Conservation (phyloP, 2,113 vertebrate species). For the Saccopteryx leptura region DNA sequence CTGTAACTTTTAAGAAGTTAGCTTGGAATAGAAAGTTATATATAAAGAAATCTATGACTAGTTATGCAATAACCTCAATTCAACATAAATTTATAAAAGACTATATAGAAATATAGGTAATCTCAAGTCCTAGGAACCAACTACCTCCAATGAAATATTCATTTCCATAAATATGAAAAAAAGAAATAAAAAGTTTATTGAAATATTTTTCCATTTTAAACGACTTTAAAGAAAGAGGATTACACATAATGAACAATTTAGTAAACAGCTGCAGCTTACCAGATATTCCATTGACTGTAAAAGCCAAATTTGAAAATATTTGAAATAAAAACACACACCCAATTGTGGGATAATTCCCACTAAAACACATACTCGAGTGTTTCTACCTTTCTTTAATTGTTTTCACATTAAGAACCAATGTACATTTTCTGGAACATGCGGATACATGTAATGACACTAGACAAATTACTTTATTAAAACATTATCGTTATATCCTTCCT, state of each 20-base stretch:
- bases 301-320: conserved; percentile 66
- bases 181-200: not conserved
- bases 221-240: conserved; percentile 18
- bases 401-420: conserved; percentile 69
- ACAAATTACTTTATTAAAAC: conserved; percentile 50
- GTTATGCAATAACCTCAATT: conserved; percentile 47
- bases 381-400: conserved; percentile 50
- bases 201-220: conserved; percentile 58
- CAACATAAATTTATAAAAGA: conserved; percentile 70
- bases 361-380: conserved; percentile 32
- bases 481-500: conserved; percentile 67
- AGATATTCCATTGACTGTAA: conserved; percentile 25
- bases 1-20: conserved; percentile 68
- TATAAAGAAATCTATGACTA: conserved; percentile 51
- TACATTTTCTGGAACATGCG: conserved; percentile 66
- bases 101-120: conserved; percentile 60
- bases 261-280: not conserved
- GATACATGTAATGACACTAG: not conserved
- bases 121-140: conserved; percentile 62
- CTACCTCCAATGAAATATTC: conserved; percentile 36
- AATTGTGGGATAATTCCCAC: conserved; percentile 67
- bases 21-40: conserved; percentile 48
- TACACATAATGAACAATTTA: conserved; percentile 40
- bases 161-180: conserved; percentile 60
- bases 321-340: conserved; percentile 64